Base-by-base conservation (phyloP, 2,797 vertebrate genomes). In the Rhyacichthys aspro region DNA sequence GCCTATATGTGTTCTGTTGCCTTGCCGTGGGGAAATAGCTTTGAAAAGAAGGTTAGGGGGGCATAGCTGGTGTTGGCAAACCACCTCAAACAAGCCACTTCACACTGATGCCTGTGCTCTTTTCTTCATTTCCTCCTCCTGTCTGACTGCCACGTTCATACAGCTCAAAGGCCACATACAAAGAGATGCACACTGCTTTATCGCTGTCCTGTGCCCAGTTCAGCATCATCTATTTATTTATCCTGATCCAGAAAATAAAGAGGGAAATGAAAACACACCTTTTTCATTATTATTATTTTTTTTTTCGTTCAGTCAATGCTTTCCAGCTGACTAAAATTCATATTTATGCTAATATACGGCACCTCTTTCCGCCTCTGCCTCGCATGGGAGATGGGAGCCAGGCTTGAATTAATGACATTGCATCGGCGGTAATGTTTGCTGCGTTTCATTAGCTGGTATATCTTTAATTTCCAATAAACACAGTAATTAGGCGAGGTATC, bases 401-500 rank as follows among this genome's bases (percentile, higher is more conserved):
- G 88, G 82, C 82, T 82, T 83, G 90, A 92, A 92, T 92, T 91
- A 92, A 92, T 92, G 91, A 91, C 88, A 89, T 87, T 77, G 89
- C 89, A 90, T 91, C 65, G 84, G 76, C 76, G 78, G 89, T 92
- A 92, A 91, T 91, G 90, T 90, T 91, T 89, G 88, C 89, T 69
- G 85, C 87, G 88, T 91, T 93, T 93, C 91, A 93, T 92, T 93
- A 93, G 86, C 86, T 81, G 88, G 90, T 91, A 88, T 92, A 90
- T 92, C 92, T 93, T 93, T 93, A 93, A 93, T 93, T 92, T 92
- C 91, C 91, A 91, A 93, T 92, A 93, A 91, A 92, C 92, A 91
- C 89, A 85, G 90, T 91, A 92, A 93, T 93, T 93, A 93, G 89
- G 80, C 71, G 70, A 85, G 84, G 89, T 91, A 90, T 92, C 91